Conservation (phyloP, 2,113 vertebrate species). For the Anthoscopus minutus region DNA sequence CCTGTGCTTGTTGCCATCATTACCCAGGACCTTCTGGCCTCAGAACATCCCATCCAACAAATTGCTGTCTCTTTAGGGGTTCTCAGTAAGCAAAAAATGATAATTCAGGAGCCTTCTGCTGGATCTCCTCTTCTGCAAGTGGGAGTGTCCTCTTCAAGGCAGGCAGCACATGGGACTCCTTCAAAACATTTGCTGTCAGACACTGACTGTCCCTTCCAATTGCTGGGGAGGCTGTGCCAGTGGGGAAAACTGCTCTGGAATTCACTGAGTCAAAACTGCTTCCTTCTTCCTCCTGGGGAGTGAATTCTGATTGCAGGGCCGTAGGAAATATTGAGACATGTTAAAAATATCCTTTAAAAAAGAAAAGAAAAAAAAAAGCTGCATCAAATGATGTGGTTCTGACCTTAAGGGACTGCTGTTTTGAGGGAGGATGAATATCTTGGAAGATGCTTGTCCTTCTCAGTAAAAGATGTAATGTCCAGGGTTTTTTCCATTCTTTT, state of each 20-base stretch:
- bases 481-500: neutral
- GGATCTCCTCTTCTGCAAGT: neutral
- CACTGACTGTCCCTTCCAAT: neutral
- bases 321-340: neutral
- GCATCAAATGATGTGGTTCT: neutral
- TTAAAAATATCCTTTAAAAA: neutral
- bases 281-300: neutral
- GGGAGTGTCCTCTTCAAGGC: neutral
- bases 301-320: neutral
- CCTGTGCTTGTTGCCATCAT: neutral
- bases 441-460: neutral
- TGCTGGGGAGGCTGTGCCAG: neutral
- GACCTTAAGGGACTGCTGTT: neutral
- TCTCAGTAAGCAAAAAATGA: neutral
- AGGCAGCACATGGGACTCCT: neutral
- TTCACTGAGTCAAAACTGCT: neutral
- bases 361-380: neutral
- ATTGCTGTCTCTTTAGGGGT: neutral
- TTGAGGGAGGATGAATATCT: neutral
- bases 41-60: neutral
- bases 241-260: neutral
- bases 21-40: neutral
- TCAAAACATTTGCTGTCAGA: neutral
- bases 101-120: neutral
- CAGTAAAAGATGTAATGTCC: neutral